These are phyloP conservation scores for Artemisiospiza belli DNA, from an alignment of 2,113 vertebrate species.

Conservation along the genomic window DNA sequence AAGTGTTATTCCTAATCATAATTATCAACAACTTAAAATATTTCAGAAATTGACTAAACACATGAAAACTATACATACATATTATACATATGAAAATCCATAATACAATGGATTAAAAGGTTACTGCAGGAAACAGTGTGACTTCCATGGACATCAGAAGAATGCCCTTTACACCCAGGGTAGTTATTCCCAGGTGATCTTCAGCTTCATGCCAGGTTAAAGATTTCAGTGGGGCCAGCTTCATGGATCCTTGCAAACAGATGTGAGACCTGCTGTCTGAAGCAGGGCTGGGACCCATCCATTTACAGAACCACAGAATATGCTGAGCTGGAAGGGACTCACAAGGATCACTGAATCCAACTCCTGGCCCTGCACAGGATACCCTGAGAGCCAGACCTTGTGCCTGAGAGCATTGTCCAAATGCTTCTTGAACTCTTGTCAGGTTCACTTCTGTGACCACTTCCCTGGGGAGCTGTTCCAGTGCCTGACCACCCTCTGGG, in stretches of 20 bases:
- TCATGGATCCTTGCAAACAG: neutral
- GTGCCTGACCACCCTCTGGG: accelerated
- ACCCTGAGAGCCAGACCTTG: neutral
- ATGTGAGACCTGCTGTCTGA: neutral
- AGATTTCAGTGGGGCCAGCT: neutral
- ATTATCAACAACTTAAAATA: neutral
- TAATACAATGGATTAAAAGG: neutral
- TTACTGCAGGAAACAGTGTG: neutral
- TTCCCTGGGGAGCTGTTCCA: neutral
- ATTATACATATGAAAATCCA: neutral
- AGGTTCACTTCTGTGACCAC: neutral
- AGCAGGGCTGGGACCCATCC: neutral
- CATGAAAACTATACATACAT: neutral
- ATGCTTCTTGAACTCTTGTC: neutral
- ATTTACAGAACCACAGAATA: neutral
- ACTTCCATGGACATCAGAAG: neutral
- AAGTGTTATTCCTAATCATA: neutral
- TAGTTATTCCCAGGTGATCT: neutral
- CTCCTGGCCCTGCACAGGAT: neutral
- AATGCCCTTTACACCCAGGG: accelerated
- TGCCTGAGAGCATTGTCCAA: neutral
- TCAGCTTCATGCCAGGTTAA: neutral
- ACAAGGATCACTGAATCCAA: neutral
- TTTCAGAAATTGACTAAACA: neutral
- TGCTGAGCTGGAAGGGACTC: neutral